A percentile compares a stretch with the other conserved stretches of the same genome.
phyloP scores from a whole-genome alignment of 2,797 vertebrate species.

The Rhyacichthys aspro region DNA sequence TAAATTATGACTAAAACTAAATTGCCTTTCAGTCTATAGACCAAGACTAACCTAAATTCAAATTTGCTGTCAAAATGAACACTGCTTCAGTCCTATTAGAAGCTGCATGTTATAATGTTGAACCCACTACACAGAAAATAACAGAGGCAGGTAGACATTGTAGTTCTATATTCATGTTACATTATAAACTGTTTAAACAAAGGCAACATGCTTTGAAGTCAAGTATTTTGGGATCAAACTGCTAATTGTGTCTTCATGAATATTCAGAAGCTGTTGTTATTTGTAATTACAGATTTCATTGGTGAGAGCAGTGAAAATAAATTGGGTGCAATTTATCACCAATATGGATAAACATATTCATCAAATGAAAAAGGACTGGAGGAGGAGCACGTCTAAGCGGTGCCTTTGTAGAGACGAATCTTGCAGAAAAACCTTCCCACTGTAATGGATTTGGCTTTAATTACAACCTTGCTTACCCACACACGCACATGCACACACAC shows the following conservation, averaged over 20 bases:
- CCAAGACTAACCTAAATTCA: too few species aligned
- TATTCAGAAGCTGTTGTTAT: conserved; percentile 40
- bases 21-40: too few species aligned
- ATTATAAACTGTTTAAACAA: not conserved
- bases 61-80: too few species aligned
- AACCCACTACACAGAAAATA: too few species aligned
- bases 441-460: conserved; percentile 70
- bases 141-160: too few species aligned
- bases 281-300: conserved; percentile 70
- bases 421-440: conserved; percentile 39
- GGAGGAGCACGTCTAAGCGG: conserved; percentile 37
- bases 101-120: not conserved
- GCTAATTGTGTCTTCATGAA: conserved; percentile 38
- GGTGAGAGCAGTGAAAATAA: conserved; percentile 31
- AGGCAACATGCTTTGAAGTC: not conserved
- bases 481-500: not conserved
- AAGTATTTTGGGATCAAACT: conserved; percentile 42
- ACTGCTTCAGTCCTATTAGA: too few species aligned
- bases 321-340: conserved; percentile 61
- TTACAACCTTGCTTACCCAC: conserved; percentile 55
- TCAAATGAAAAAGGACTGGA: conserved; percentile 67
- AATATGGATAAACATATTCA: conserved; percentile 69
- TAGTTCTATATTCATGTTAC: too few species aligned
- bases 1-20: too few species aligned
- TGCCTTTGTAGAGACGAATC: conserved; percentile 55